Evolutionary conservation across 1,140 invertebrate species (phyloP), one percentile per base, ranked within the genome.

Genomic region (Rhyacophila brunnea): DNA sequence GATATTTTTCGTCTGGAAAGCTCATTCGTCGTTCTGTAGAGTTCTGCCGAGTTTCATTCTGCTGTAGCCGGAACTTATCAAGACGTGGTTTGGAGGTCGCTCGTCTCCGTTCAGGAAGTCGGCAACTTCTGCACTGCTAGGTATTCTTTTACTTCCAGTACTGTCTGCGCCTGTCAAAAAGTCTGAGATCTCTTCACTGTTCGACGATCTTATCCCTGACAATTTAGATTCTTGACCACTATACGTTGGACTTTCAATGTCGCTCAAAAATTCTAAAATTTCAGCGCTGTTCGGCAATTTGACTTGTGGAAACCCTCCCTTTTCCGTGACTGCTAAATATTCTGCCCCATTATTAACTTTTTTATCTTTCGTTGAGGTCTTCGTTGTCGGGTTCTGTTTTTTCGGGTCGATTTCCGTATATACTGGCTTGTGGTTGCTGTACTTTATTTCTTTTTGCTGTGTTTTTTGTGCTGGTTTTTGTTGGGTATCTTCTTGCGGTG

Each of bases 51-150:
- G 70, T 69, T 79, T 80, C 52, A 77, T 79, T 75, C 77, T 78
- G 68, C 78, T 79, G 67, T 80, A 79, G 46, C 80, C 77, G 66
- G 80, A 78, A 66, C 74, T 77, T 62, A 81, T 78, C 61, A 73
- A 72, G 34, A 80, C 73, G 64, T 76, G 68, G 48, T 67, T 75
- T 17, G 68, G 68, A 48, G 70, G 62, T 58, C 75, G 71, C 72
- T 76, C 71, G 64, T 70, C 71, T 70, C 73, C 73, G 74, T 72
- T 71, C 72, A 76, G 73, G 57, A 75, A 71, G 66, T 77, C 73
- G 6, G 74, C 74, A 64, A 68, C 32, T 35, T 63, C 19, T 36
- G 17, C 0, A 38, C 15, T 52, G 38, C 38, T 36, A 15, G 15
- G 20, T 45, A 17, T 43, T 52, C 50, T 60, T 34, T 20, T 47